A percentile compares a stretch with the other conserved stretches of the same genome.
These are phyloP conservation scores for Temnothorax nylanderi DNA, from an alignment of 1,140 invertebrate genomes.

Conservation along the genomic window DNA sequence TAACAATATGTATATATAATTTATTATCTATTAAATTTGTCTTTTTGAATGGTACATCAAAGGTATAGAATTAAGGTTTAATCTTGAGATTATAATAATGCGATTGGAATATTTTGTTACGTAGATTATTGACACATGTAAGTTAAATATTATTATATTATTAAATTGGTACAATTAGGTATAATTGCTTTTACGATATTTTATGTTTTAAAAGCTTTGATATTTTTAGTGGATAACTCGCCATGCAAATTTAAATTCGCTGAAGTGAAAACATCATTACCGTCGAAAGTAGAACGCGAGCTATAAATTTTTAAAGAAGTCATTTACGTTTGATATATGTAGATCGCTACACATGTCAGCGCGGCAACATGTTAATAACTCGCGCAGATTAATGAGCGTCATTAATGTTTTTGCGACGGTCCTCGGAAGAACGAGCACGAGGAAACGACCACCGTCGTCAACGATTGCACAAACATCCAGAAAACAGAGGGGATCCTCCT, in stretches of 20 bases:
- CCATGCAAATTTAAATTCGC: neutral
- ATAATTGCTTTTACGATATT: neutral
- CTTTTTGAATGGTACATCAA: neutral
- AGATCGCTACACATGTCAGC: neutral
- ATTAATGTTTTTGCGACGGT: conserved; percentile 30
- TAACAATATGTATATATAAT: neutral
- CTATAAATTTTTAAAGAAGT: conserved; percentile 21
- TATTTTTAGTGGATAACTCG: neutral
- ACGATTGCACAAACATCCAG: conserved; percentile 14
- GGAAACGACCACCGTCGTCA: conserved; percentile 8
- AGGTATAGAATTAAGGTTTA: neutral
- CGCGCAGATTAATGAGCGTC: conserved; percentile 8
- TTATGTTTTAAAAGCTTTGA: neutral
- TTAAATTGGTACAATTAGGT: neutral
- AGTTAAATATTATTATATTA: neutral
- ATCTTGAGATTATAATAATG: neutral
- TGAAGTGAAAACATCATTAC: neutral
- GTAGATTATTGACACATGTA: neutral
- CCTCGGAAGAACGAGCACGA: neutral
- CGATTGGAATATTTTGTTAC: neutral
- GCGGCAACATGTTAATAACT: conserved; percentile 30
- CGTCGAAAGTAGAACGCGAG: neutral
- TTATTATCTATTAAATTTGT: neutral
- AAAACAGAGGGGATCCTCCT: neutral
- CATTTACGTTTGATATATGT: neutral